Evolutionary conservation across 1,140 invertebrate species (phyloP), one percentile per base, ranked within the genome.

Genomic region (Paraescarpia echinospica): DNA sequence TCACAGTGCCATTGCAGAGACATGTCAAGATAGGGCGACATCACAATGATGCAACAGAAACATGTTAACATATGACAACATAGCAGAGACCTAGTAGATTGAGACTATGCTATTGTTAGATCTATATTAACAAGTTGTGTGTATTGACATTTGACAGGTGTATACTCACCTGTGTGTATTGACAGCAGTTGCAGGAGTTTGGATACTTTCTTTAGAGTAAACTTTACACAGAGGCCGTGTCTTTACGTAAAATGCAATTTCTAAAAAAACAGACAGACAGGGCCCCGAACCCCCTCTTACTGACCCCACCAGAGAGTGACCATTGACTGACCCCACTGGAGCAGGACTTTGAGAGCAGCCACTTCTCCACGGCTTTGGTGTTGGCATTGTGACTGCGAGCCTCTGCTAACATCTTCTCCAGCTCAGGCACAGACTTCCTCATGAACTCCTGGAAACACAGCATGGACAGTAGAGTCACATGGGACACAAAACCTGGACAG

Each of bases 271-370:
- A 12, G 41, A 41, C 4, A 41, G 41, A 6, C 41, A 41, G 41
- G 12, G 4, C 41, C 41, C 41, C 41, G n/a, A n/a, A n/a, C 41
- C 41, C 41, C 41, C 41, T 41, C 27, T 34, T 48, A 33, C 91
- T 35, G 59, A 91, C 41, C 33, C 91, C 41, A 1, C 18, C 9
- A 77, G 27, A 6, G n/a, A 89, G 89, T 89, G n/a, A 89, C 33
- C 89, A 89, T 5, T 89, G 89, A 91, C 92, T 92, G 34, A 92
- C 33, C 34, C 91, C 41, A 0, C 18, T 31, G 27, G 35, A 33
- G 91, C 92, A 91, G 48, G 59, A 91, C 48, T 93, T 93, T 2
- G 35, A 51, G 9, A 93, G 51, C 41, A 93, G 89, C 89, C 90
- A 91, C 35, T 91, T 90, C 48, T 90, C 33, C 27, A 90, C n/a